Conservation (phyloP, 2,888 invertebrate genomes). For the Eucera pruinosa region DNA sequence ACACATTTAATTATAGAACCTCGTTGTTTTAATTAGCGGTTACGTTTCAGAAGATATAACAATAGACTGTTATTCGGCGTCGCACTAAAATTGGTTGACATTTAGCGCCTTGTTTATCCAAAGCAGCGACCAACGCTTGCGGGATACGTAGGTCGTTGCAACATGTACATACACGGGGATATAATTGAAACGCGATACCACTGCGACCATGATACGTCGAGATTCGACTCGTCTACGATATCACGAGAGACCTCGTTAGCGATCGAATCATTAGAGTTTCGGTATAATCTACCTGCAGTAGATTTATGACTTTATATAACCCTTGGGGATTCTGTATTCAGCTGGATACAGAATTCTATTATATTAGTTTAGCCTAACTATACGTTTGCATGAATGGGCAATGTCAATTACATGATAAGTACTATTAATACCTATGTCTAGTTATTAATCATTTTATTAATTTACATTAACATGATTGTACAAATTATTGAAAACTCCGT, state of each 20-base stretch:
- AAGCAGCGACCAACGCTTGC: neutral
- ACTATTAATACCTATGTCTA: no score
- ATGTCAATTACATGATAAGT: no score
- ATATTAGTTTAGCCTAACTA: no score
- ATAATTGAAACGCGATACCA: slow-evolving; percentile 30
- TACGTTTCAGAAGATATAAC: slow-evolving; percentile 13
- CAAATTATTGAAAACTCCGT: no score
- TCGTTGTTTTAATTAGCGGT: slow-evolving; percentile 25
- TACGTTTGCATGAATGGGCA: no score
- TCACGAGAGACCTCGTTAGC: neutral
- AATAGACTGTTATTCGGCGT: neutral
- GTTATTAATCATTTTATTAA: no score
- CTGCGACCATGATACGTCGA: slow-evolving; percentile 18
- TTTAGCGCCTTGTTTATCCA: slow-evolving; percentile 32
- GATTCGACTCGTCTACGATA: slow-evolving; percentile 13
- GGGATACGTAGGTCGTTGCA: neutral
- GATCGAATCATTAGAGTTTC: slow-evolving; percentile 3
- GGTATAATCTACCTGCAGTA: no score
- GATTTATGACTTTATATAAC: no score
- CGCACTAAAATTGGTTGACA: slow-evolving; percentile 37
- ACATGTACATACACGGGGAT: neutral
- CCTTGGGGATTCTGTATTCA: no score
- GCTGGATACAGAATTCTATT: no score
- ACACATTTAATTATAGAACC: neutral
- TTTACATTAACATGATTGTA: no score